Base-by-base conservation (phyloP, 2,113 vertebrate species). In the Hemibagrus wyckioides region DNA sequence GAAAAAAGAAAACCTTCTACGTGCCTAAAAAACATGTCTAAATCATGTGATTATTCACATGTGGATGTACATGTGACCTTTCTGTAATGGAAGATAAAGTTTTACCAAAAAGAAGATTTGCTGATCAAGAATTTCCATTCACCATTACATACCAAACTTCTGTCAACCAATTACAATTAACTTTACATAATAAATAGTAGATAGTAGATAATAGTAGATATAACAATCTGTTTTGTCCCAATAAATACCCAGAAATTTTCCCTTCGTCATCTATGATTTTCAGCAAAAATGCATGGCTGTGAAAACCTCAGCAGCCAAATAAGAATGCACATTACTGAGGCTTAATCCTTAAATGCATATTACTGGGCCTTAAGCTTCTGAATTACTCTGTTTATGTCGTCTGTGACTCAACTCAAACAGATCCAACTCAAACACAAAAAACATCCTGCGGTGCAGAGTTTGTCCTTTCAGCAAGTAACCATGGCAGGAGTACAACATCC, bases 401-500 rank as follows among this genome's bases (percentile, higher is more conserved):
- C 54, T 73, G 36, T 82, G 81, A 75, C 44, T 77, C 67, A 83
- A 88, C 23, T 71, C 71, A 84, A 65, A 88, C 82, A 79, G 54
- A 69, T 73, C 63, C 89, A 67, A 75, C 87, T 92, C 85, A 91
- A 88, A 86, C 69, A 75, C 81, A 83, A 84, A 82, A 61, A 89
- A 88, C 86, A 91, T 89, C 85, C 86, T 84, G 90, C 56, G 44
- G 65, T 7, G 81, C 50, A 88, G 91, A 90, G 89, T 93, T 92
- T 93, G 90, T 75, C 89, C 90, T 84, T 90, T 89, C 87, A 86
- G 86, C 80, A 86, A 67, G 90, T 89, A 86, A 88, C 85, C 71
- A 82, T 89, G 67, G 86, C 87, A 85, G 85, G 76, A 89, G 36
- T 14, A 57, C 71, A 85, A 87, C 69, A 57, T 92, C 94, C 93